Base-by-base conservation (phyloP, 1,140 invertebrate species). In the Eriocheir sinensis region DNA sequence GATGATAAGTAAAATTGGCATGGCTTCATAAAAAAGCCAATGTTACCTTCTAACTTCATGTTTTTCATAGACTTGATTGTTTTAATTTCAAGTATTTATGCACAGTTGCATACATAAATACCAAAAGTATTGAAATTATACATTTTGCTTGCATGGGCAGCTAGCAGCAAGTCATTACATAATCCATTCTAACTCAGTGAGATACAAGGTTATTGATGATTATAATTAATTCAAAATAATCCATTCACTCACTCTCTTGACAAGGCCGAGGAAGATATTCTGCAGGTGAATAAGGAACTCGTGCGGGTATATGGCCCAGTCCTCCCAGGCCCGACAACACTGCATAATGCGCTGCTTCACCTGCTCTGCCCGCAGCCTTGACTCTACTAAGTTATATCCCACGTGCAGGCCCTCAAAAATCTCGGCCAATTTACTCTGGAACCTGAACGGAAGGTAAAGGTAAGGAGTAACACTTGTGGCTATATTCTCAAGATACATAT, bases 301-400 rank as follows among this genome's bases (percentile, higher is more conserved):
- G 96, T 98, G 98, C 0, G 99, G 98, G 97, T 99, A 99, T 89
- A 99, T 98, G 44, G 98, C 98, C 98, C 99, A 99, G 96, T 99
- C 99, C 97, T 99, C 99, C 99, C 99, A 99, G 2, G 99, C 99
- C 96, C 98, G 98, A 96, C 99, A 98, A 96, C 99, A 98, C 96
- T 98, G 97, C 97, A 99, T 98, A n/a, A 99, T 98, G 94, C 99
- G 97, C 96, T 99, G 98, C 97, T 99, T 99, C 96, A 99, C 99
- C 53, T 99, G 99, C 97, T 99, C 99, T 48, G 99, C 99, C 97
- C 99, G 99, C 80, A 99, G 96, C 94, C 99, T 97, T 95, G 98
- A 99, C 96, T 99, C 98, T 96, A 99, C 98, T 83, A 96, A 97
- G 96, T 98, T 97, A 96, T 98, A 98, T 30, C 98, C 97, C 96